A percentile compares a stretch with the other conserved stretches of the same genome.
Conservation (phyloP, 2,888 invertebrate species). For the Melanargia galathea region DNA sequence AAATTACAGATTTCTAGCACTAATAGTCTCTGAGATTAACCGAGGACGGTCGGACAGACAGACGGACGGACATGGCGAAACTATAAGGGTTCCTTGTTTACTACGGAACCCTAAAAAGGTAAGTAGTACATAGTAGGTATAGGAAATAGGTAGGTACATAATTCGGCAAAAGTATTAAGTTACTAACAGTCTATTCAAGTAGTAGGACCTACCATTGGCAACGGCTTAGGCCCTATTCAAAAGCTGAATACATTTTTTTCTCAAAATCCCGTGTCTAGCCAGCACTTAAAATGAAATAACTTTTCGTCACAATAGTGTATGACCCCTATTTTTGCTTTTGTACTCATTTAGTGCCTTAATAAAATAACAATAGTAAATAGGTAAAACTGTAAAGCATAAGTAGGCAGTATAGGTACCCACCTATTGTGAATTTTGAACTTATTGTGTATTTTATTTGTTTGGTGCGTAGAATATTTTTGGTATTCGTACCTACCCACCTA, state of each 20-base stretch:
- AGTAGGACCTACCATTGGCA: background rate
- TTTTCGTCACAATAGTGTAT: slow-evolving; percentile 26
- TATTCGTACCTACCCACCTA: no score
- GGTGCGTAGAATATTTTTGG: no score
- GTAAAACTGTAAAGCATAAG: slow-evolving; percentile 14
- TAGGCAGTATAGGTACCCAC: background rate
- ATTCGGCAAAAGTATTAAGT: slow-evolving; percentile 6
- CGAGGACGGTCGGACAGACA: no score
- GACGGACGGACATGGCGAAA: no score
- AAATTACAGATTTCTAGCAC: no score
- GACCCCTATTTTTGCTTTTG: slow-evolving; percentile 18
- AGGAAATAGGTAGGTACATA: background rate
- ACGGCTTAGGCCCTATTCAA: slow-evolving; percentile 21
- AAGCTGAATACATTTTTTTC: slow-evolving; percentile 26
- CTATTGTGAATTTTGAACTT: no score
- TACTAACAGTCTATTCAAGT: slow-evolving; percentile 3
- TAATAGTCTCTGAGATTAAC: no score
- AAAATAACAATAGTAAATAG: slow-evolving; percentile 21
- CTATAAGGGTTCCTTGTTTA: no score
- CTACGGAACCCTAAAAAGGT: no score
- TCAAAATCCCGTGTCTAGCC: slow-evolving; percentile 28
- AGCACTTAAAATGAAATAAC: slow-evolving; percentile 28
- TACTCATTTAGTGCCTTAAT: slow-evolving; percentile 16
- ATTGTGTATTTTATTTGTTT: background rate
- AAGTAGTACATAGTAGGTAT: no score